These are phyloP conservation scores for Trichopoda pennipes DNA, from an alignment of 2,888 invertebrate genomes.

Conservation along the genomic window DNA sequence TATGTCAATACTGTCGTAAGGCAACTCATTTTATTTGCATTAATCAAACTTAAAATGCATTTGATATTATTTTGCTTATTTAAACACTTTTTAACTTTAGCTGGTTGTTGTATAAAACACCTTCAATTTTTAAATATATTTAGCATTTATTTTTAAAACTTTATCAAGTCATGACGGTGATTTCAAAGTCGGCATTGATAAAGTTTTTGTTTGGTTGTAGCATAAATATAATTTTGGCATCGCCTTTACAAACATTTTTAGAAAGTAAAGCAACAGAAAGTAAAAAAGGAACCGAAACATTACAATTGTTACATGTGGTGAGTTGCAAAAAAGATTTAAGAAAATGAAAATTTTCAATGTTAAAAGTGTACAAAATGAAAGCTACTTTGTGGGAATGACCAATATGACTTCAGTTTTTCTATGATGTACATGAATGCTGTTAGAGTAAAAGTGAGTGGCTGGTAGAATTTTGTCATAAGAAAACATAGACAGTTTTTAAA, in stretches of 20 bases:
- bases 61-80: background rate
- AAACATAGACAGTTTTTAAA: too few relatives aligned
- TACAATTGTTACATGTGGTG: conserved; percentile 52
- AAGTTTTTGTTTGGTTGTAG: conserved; percentile 1
- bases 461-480: too few relatives aligned
- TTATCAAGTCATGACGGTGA: conserved; percentile 11
- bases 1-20: background rate
- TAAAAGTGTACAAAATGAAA: too few relatives aligned
- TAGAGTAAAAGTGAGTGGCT: too few relatives aligned
- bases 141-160: conserved; percentile 29
- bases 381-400: too few relatives aligned
- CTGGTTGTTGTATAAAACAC: conserved; percentile 11
- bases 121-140: background rate
- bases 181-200: background rate
- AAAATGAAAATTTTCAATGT: too few relatives aligned
- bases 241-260: background rate
- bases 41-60: background rate
- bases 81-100: conserved; percentile 12
- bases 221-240: background rate
- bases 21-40: background rate
- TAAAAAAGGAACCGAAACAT: background rate
- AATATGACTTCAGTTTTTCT: too few relatives aligned
- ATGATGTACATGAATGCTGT: too few relatives aligned
- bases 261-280: background rate
- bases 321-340: background rate